phyloP scores from a whole-genome alignment of 1,140 invertebrate species.

The Drosophila sp. region DNA sequence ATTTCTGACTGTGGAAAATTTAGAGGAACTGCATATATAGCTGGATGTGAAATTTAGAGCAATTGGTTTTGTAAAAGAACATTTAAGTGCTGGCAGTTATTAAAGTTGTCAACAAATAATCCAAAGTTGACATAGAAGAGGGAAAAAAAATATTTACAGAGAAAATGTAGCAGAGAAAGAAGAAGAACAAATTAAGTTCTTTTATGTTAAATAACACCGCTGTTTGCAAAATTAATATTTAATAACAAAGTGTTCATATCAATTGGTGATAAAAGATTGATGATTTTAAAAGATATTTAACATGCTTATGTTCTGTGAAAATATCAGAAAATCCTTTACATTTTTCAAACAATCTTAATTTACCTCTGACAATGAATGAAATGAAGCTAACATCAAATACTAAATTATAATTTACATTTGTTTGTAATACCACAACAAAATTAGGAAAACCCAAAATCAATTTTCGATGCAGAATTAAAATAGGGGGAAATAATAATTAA shows the following conservation, averaged over 20 bases:
- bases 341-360: too few relatives aligned
- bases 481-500: too few relatives aligned
- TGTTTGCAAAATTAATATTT: not conserved
- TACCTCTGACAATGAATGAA: too few relatives aligned
- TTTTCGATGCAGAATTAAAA: too few relatives aligned
- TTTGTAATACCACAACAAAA: too few relatives aligned
- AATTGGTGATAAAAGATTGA: too few relatives aligned
- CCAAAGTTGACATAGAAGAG: not conserved
- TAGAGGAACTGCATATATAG: conserved; percentile 17
- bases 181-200: too few relatives aligned
- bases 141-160: not conserved
- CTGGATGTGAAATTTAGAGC: not conserved
- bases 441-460: too few relatives aligned
- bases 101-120: conserved; percentile 13
- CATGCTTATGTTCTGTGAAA: not conserved
- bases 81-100: conserved; percentile 4
- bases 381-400: too few relatives aligned
- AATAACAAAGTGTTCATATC: not conserved
- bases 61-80: not conserved
- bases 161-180: too few relatives aligned
- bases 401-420: too few relatives aligned
- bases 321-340: too few relatives aligned
- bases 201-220: not conserved
- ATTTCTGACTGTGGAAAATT: not conserved
- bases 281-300: not conserved